Base-by-base conservation (phyloP, 53 echinoderm and acorn worm species). In the Arbacia lixula region DNA sequence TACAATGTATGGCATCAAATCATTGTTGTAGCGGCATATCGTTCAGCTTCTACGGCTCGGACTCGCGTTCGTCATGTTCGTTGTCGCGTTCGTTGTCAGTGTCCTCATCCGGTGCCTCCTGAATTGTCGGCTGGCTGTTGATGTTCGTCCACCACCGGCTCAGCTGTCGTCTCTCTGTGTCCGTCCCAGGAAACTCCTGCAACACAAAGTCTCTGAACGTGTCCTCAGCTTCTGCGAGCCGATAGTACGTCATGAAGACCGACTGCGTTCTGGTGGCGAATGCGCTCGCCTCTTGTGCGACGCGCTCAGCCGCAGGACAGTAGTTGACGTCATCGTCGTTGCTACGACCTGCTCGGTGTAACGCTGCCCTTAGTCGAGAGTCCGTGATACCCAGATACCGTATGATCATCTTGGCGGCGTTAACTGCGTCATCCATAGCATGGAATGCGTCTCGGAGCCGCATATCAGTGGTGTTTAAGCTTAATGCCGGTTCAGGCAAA, bases 221-320 rank as follows among this genome's bases (percentile, higher is more conserved):
- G 31, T 81, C 82, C 29, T 81, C 82, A 8, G 82, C 82, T 11
- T 62, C 82, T 1, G 82, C 82, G 10, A 81, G 64, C 26, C 24
- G 39, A 64, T 60, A 81, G 10, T 81, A 81, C 42, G 82, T 81
- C 82, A 81, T 81, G 64, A 81, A 81, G 8, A 63, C 82, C 19
- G 82, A 81, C 49, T 81, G 82, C 43, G 82, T 81, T 42, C 82
- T 40, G 12, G 29, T 26, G 14, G 82, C 82, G 63, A 81, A 63
- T 12, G 82, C 82, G 26, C 63, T 30, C 9, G 82, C 82, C 32
- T 81, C 82, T n/a, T 63, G 8, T 3, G 82, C 82, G 26, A 81
- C 82, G 49, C 82, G 62, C 49, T 81, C 82, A 5, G 82, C 82
- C 0, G 82, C 82, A 19, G 51, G 63, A 46, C 63, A 62, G 27